These are phyloP conservation scores for Rosalia funebris DNA, from an alignment of 2,888 invertebrate genomes.

Conservation along the genomic window DNA sequence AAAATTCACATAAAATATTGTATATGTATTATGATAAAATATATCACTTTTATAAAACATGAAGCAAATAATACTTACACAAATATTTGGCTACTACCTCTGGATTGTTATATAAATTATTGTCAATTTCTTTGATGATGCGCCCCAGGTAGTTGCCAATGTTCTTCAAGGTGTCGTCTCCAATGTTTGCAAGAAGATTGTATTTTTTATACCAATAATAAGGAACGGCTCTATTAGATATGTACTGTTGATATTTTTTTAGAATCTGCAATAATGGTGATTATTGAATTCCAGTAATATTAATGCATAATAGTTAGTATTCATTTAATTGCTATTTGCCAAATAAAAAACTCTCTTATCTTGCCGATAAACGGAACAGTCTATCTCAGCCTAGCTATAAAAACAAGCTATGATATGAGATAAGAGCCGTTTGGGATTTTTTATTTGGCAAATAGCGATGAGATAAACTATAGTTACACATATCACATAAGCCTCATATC, in stretches of 20 bases:
- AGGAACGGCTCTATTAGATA: slow-evolving; percentile 42
- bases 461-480: too few species aligned
- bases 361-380: too few species aligned
- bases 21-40: too few species aligned
- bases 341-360: too few species aligned
- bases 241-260: slow-evolving; percentile 45
- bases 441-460: too few species aligned
- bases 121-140: slow-evolving; percentile 61
- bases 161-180: slow-evolving; percentile 53
- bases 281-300: background rate
- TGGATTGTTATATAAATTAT: slow-evolving; percentile 39
- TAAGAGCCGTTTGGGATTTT: too few species aligned
- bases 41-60: too few species aligned
- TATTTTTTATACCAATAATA: slow-evolving; percentile 59
- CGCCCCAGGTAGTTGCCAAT: slow-evolving; percentile 60
- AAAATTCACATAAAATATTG: too few species aligned
- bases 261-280: slow-evolving; percentile 54
- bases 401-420: too few species aligned
- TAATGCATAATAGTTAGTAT: background rate
- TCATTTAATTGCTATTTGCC: too few species aligned
- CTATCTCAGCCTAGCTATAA: too few species aligned
- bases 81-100: slow-evolving; percentile 49
- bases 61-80: slow-evolving; percentile 47
- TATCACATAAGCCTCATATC: too few species aligned
- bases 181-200: slow-evolving; percentile 56